phyloP scores from a whole-genome alignment of 1,140 invertebrate genomes.

The Drosophila neocordata region DNA sequence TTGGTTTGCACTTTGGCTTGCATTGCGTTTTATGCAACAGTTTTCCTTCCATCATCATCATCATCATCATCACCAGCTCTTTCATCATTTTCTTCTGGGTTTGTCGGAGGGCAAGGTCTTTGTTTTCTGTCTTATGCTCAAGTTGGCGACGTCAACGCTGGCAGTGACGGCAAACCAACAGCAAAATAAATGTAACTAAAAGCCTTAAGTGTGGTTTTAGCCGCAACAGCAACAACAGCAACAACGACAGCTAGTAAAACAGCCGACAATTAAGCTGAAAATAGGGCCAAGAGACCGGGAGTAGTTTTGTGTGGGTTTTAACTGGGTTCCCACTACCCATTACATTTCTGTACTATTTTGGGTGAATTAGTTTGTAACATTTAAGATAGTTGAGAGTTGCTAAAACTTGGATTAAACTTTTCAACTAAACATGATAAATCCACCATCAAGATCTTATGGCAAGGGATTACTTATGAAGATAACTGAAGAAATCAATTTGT shows the following conservation, averaged over 20 bases:
- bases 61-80: neutral
- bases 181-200: conserved; percentile 69
- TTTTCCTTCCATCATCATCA: conserved; percentile 13
- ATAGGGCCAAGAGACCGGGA: conserved; percentile 27
- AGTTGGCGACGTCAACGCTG: conserved; percentile 29
- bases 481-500: too few species aligned
- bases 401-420: too few species aligned
- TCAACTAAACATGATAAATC: too few species aligned
- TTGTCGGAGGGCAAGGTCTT: conserved; percentile 47
- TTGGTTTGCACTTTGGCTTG: conserved; percentile 36
- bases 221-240: conserved; percentile 43
- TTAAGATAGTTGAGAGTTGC: neutral
- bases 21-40: conserved; percentile 50
- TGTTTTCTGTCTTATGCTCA: conserved; percentile 42
- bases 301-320: conserved; percentile 24
- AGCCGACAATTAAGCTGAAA: conserved; percentile 44
- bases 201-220: conserved; percentile 66
- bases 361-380: neutral
- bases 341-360: conserved; percentile 13
- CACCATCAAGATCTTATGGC: too few species aligned
- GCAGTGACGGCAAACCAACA: conserved; percentile 32
- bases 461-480: too few species aligned
- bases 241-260: conserved; percentile 47
- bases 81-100: conserved; percentile 25
- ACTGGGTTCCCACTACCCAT: neutral